Conservation (phyloP, 1,140 invertebrate species). For the Paraescarpia echinospica region DNA sequence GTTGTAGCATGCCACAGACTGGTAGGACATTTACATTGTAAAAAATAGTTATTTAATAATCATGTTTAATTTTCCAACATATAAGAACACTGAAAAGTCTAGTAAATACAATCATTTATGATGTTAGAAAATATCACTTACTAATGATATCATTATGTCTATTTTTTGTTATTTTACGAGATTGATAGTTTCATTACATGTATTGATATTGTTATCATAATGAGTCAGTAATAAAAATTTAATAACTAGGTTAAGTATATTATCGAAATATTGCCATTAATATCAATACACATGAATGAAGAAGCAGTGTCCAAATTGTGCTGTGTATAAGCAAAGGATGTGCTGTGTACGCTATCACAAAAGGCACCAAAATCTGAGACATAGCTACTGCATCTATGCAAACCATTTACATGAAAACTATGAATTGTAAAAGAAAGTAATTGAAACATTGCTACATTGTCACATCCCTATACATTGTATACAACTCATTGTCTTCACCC, state of each 20-base stretch:
- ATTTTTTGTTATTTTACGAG: not conserved
- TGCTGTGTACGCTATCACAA: not conserved
- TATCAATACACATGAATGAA: not conserved
- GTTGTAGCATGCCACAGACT: not conserved
- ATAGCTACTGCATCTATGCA: not conserved
- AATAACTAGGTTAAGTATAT: not conserved
- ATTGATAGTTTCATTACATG: not conserved
- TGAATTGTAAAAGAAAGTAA: not conserved
- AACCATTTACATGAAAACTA: not conserved
- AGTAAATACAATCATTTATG: too few species aligned
- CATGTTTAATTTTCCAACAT: too few species aligned
- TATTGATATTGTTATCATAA: not conserved
- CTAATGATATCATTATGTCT: not conserved
- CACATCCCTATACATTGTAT: not conserved
- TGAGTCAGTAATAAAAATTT: not conserved
- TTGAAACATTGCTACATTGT: not conserved
- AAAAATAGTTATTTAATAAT: not conserved
- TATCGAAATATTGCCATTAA: not conserved
- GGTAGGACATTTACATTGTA: not conserved
- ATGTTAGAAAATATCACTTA: too few species aligned
- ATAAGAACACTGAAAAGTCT: too few species aligned
- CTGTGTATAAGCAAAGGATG: not conserved
- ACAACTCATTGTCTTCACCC: not conserved
- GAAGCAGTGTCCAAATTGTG: not conserved
- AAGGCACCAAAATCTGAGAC: not conserved